Evolutionary conservation across 1,140 invertebrate genomes (phyloP).

Genomic region (Drosophila sproati): DNA sequence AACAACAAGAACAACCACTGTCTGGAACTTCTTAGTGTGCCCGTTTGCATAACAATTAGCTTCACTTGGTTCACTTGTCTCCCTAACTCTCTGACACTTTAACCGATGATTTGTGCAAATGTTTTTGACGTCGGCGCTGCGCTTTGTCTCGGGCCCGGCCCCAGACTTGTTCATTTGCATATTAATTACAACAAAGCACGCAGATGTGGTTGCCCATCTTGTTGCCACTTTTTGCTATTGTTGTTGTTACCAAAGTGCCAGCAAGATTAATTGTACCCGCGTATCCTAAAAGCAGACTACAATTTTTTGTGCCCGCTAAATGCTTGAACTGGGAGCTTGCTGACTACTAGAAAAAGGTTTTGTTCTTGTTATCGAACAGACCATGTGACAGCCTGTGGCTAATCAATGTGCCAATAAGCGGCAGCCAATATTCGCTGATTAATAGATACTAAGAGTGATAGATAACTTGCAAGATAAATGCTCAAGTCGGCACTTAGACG

Average conservation of each 20-base stretch:
- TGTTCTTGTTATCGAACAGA: conserved; percentile 27
- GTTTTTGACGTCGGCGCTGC: conserved; percentile 61
- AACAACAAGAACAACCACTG: conserved; percentile 13
- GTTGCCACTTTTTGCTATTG: conserved; percentile 2
- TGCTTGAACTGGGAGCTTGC: conserved; percentile 10
- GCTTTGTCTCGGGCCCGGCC: conserved; percentile 34
- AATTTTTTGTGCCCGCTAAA: conserved; percentile 18
- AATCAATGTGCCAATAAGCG: conserved; percentile 50
- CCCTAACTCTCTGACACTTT: conserved; percentile 46
- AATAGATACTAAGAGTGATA: conserved; percentile 19
- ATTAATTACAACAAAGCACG: conserved; percentile 72
- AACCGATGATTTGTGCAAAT: conserved; percentile 74
- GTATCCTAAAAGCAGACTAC: conserved; percentile 55
- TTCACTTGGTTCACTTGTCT: background rate
- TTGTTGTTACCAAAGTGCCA: conserved; percentile 41
- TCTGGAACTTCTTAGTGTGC: conserved; percentile 34
- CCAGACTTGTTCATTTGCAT: conserved; percentile 63
- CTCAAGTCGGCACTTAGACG: conserved; percentile 6
- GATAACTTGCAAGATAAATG: conserved; percentile 32
- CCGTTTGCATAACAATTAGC: conserved; percentile 73
- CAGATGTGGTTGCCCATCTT: conserved; percentile 4
- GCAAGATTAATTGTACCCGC: conserved; percentile 54
- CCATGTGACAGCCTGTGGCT: conserved; percentile 41
- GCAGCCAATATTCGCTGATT: conserved; percentile 46
- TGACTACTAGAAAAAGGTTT: conserved; percentile 17